Conservation (phyloP, 1,140 invertebrate species). For the Rhopalosiphum maidis region DNA sequence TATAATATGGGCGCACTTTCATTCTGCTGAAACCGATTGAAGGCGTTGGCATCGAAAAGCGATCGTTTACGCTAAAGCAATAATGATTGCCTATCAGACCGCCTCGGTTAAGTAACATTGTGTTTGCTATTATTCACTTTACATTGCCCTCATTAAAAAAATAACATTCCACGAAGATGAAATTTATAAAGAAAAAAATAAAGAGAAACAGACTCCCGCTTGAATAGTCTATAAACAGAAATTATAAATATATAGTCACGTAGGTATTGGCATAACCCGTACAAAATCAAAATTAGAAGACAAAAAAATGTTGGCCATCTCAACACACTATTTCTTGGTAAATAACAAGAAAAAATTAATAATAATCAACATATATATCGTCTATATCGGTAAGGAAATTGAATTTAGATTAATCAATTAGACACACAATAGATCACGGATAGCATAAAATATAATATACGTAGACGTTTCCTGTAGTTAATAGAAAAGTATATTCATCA, state of each 20-base stretch:
- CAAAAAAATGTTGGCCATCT: not conserved
- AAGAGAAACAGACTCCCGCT: not conserved
- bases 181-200: not conserved
- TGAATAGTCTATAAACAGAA: not conserved
- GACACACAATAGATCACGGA: not conserved
- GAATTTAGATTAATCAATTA: slow-evolving; percentile 17
- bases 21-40: not conserved
- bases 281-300: not conserved
- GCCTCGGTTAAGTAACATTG: not conserved
- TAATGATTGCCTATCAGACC: slow-evolving; percentile 20
- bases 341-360: not conserved
- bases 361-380: not conserved
- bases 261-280: not conserved
- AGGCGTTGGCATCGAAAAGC: not conserved
- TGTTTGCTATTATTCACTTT: not conserved
- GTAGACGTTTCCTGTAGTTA: not conserved
- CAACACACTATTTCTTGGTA: not conserved
- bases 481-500: not conserved
- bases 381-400: not conserved
- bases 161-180: not conserved
- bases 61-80: not conserved
- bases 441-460: not conserved
- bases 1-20: not conserved
- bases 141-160: not conserved
- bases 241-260: not conserved